Base-by-base conservation (phyloP, 2,113 vertebrate genomes). In the Columbina picui region DNA sequence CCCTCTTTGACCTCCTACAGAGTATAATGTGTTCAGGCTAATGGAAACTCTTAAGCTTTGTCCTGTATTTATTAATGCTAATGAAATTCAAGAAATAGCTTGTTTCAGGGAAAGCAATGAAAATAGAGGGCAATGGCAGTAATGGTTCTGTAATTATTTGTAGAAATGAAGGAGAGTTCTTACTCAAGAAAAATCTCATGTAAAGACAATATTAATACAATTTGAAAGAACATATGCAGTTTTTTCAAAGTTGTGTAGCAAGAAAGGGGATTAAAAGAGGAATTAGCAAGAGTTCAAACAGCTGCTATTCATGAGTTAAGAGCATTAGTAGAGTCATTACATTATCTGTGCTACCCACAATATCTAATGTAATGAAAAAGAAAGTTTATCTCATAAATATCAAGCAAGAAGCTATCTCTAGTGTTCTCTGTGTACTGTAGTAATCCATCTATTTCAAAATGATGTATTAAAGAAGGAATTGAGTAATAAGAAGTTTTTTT, bases 131-230 rank as follows among this genome's bases (percentile, higher is more conserved):
- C 90, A 93, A 3, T 5, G 13, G 34, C 26, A 55, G 14, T 82
- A 95, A 95, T 68, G 59, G 95, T 68, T 23, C 89, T 95, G 75
- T 84, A 95, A 91, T 91, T 85, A 75, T 94, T 93, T 94, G 38
- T 15, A 59, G 36, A 92, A 92, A 90, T 89, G 81, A 89, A 92
- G 59, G 38, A 47, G 22, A 60, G 34, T 45, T 94, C 70, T 93
- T 74, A 49, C 21, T 45, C 29, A n/a, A 74, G 80, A 71, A 84
- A 93, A 67, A 86, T 61, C 34, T 80, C 32, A 16, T 50, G 22
- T 89, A 83, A 89, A 94, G 59, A 92, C 91, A 95, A 80, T 80
- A 50, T 30, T 70, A 92, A 89, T 50, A 64, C 13, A 82, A 65
- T 26, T 6, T 17, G 16, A 38, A 63, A 69, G 43, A 68, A 30